These are phyloP conservation scores for Anthopleura sola DNA, from an alignment of 64 coral and sea anemone genomes.

Conservation along the genomic window DNA sequence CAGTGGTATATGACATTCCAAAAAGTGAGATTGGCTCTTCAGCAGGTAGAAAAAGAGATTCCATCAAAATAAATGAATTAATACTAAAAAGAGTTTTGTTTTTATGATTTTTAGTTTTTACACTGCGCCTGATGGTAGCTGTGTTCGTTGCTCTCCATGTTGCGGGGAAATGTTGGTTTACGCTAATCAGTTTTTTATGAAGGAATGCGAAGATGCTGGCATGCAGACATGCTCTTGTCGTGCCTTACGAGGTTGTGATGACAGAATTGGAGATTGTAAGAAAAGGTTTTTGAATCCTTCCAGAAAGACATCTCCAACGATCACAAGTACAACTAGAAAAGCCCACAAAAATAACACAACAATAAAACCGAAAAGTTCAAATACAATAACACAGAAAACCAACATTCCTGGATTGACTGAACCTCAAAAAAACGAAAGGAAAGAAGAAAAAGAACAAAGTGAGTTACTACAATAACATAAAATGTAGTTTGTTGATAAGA, in stretches of 20 bases:
- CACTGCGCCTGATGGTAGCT: neutral
- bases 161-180: neutral
- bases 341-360: neutral
- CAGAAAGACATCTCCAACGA: neutral
- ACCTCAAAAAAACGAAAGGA: neutral
- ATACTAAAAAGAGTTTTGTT: too few species aligned
- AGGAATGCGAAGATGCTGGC: neutral
- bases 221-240: neutral
- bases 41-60: too few species aligned
- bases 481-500: neutral
- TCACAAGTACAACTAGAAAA: neutral
- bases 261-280: neutral
- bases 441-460: slow-evolving; percentile 1
- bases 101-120: neutral
- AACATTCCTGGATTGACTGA: neutral
- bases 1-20: too few species aligned
- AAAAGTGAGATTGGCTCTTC: too few species aligned
- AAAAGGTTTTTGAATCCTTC: neutral
- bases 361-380: neutral
- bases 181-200: neutral
- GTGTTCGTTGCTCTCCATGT: neutral
- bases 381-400: neutral
- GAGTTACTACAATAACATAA: neutral
- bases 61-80: too few species aligned
- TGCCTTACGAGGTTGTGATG: neutral